Percentiles rank a stretch among this genome's conserved stretches.
Conservation (phyloP, 2,888 invertebrate species). For the Spisula solida region DNA sequence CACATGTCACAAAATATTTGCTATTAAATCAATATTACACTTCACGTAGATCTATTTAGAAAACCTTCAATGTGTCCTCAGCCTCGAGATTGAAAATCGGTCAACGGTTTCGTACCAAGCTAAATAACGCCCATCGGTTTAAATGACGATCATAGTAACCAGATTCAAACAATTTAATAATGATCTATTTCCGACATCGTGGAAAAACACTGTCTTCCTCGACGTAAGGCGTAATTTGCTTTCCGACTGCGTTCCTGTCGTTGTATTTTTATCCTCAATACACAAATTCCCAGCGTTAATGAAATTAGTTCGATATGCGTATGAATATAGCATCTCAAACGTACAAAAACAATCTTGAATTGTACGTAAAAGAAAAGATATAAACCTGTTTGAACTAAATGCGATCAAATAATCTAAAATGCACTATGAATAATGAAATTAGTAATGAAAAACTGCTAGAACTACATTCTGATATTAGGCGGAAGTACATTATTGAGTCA, state of each 20-base stretch:
- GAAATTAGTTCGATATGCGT: slow-evolving; percentile 54
- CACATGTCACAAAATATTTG: background rate
- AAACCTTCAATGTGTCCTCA: slow-evolving; percentile 28
- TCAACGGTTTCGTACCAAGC: slow-evolving; percentile 7
- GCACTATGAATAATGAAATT: background rate
- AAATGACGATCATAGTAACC: background rate
- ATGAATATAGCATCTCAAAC: slow-evolving; percentile 15
- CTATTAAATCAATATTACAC: background rate
- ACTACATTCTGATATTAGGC: slow-evolving; percentile 19
- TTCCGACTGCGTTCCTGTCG: slow-evolving; percentile 17
- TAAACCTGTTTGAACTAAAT: background rate
- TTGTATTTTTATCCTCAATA: slow-evolving; percentile 20
- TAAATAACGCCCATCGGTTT: slow-evolving; percentile 6
- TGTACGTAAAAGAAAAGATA: background rate
- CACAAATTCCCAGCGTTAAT: slow-evolving; percentile 58
- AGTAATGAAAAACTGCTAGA: background rate
- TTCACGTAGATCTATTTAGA: slow-evolving; percentile 12
- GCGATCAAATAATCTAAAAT: background rate
- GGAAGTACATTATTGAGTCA: slow-evolving; percentile 21
- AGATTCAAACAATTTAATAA: background rate
- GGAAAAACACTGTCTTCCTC: background rate
- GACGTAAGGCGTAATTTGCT: slow-evolving; percentile 1
- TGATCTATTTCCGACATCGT: background rate
- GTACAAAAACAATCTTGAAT: background rate
- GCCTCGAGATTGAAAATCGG: slow-evolving; percentile 22